Percentiles rank a stretch among this genome's conserved stretches.
Evolutionary conservation across 35 echinoderm and acorn worm species (phyloP).

Genomic region (Ophioderma brevispina): DNA sequence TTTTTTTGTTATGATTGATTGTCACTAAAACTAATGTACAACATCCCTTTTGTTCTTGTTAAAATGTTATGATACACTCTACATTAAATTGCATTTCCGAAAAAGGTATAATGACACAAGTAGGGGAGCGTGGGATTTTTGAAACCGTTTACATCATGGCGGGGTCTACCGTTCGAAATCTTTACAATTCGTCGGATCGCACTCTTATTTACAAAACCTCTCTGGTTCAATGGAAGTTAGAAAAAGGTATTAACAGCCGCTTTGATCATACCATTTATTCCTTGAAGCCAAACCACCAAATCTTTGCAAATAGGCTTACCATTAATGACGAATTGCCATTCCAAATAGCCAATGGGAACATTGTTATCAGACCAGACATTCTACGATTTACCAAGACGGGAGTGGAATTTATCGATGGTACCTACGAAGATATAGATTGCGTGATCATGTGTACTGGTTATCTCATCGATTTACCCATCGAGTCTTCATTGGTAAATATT

Average conservation of each 20-base stretch:
- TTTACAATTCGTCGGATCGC: not conserved
- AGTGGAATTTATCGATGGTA: constrained; percentile 73
- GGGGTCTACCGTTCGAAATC: too few relatives aligned
- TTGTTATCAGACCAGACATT: constrained; percentile 41
- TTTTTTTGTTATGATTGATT: too few relatives aligned
- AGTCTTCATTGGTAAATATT: constrained; percentile 39
- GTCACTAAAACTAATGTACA: too few relatives aligned
- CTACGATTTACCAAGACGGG: constrained; percentile 38
- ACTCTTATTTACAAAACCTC: not conserved
- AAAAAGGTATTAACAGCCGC: not conserved
- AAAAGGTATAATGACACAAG: too few relatives aligned
- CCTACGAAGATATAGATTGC: constrained; percentile 59
- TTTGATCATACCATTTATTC: not conserved
- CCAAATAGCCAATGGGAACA: constrained; percentile 41
- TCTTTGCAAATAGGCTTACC: not conserved
- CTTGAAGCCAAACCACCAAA: not conserved
- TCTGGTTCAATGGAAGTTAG: not conserved
- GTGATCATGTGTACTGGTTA: constrained; percentile 68
- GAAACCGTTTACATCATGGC: too few relatives aligned
- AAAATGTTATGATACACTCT: too few relatives aligned
- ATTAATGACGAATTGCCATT: constrained; percentile 60
- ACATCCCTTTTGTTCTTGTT: too few relatives aligned
- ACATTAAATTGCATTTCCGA: too few relatives aligned
- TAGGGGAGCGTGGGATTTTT: too few relatives aligned
- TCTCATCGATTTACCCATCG: constrained; percentile 48